phyloP scores from a whole-genome alignment of 2,113 vertebrate species.

The Hemichromis elongatus region DNA sequence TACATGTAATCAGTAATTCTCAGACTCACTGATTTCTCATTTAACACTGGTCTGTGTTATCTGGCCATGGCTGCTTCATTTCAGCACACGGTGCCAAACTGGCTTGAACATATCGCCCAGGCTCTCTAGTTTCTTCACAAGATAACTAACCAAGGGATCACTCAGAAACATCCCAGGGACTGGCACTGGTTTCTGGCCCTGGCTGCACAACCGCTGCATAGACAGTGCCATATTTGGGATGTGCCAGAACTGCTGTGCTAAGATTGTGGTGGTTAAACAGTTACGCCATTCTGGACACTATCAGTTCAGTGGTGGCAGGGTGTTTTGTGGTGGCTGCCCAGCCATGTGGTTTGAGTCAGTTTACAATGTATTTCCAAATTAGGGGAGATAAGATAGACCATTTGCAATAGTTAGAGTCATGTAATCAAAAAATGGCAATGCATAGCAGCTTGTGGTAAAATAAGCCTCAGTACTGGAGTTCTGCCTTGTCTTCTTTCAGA shows the following conservation, averaged over 20 bases:
- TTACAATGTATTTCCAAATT: conserved; percentile 27
- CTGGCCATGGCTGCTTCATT: neutral
- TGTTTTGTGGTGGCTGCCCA: neutral
- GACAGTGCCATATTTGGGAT: conserved; percentile 14
- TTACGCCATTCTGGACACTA: conserved; percentile 21
- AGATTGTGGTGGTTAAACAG: conserved; percentile 20
- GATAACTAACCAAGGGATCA: conserved; percentile 18
- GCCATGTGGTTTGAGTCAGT: conserved; percentile 26
- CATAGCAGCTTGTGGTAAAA: conserved; percentile 24
- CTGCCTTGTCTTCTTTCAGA: conserved; percentile 16
- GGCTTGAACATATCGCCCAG: neutral
- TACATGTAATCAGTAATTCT: neutral
- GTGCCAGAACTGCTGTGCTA: conserved; percentile 27
- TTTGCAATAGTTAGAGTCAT: conserved; percentile 6
- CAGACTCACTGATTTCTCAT: neutral
- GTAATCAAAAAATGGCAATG: conserved; percentile 40
- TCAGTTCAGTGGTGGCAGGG: conserved; percentile 10
- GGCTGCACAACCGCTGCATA: neutral
- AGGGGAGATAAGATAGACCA: conserved; percentile 32
- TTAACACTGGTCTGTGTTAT: neutral
- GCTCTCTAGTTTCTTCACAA: conserved; percentile 2
- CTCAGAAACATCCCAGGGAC: conserved; percentile 22
- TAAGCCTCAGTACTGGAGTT: conserved; percentile 7
- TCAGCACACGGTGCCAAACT: neutral
- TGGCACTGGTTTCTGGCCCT: conserved; percentile 32